Evolutionary conservation across 2,888 invertebrate species (phyloP), one percentile per base, ranked within the genome.

Genomic region (Drosophila fungiperda): DNA sequence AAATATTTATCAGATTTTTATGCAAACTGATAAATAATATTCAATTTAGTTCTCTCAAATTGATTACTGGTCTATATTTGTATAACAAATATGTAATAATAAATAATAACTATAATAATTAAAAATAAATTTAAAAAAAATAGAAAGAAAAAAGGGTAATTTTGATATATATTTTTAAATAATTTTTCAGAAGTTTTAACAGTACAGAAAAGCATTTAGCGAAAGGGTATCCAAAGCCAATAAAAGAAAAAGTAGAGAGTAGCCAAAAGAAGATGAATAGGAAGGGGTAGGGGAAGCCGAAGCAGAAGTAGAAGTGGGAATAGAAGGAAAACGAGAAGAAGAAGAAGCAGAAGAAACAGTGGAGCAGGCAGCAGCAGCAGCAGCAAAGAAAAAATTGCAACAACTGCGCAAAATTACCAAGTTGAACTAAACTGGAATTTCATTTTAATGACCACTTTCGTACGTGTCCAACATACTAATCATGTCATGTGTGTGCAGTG

Each of bases 391-490:
- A 80, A 87, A 82, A 89, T 82, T 89, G 84, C 89, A 89, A 88
- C 87, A 87, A 87, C 85, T 85, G 87, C 83, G 87, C 88, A 87
- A 87, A 87, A 87, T 87, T 88, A 83, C 88, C 89, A 88, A 88
- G 85, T 88, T 87, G 86, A 89, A 87, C 86, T 83, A 83, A 87
- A 87, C 87, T 87, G 79, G 89, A 89, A 86, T 90, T 89, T 83
- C 81, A 87, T 90, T 91, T 92, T 92, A 92, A 92, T 92, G 91
- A 91, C 91, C 91, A 91, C 90, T 91, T 91, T 85, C 81, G 83
- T 90, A 92, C 92, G 91, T 92, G 92, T 87, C 84, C 76, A 87
- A 90, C 90, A 91, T 92, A 86, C 91, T 91, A 91, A 92, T 91
- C 82, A 86, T 87, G 86, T 83, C 83, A 83, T 88, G 68, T 82